A percentile compares a stretch with the other conserved stretches of the same genome.
Evolutionary conservation across 2,888 invertebrate species (phyloP).

Genomic region (Eremobia ochroleuca): DNA sequence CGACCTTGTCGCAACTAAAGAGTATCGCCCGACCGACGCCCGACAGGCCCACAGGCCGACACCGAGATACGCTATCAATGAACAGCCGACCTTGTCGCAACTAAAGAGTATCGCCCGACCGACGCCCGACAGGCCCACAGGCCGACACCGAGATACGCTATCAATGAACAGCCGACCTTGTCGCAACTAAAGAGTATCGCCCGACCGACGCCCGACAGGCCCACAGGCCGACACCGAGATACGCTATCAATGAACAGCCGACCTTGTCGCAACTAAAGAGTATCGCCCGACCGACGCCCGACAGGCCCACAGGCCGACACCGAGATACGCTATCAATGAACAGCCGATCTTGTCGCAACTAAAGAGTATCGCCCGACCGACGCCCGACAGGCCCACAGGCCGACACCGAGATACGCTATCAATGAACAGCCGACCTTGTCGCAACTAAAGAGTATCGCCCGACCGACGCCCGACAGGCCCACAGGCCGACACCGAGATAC

Average conservation of each 20-base stretch:
- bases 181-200: conserved; percentile 13
- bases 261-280: conserved; percentile 34
- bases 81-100: too few species aligned
- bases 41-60: background rate
- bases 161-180: too few species aligned
- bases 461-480: background rate
- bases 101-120: conserved; percentile 4
- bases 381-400: background rate
- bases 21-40: background rate
- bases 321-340: conserved; percentile 52
- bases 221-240: background rate
- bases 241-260: conserved; percentile 60
- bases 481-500: background rate
- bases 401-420: conserved; percentile 39
- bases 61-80: conserved; percentile 48
- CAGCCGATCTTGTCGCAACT: conserved; percentile 40
- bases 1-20: conserved; percentile 33
- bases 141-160: conserved; percentile 30
- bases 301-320: background rate
- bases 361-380: conserved; percentile 1
- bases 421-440: too few species aligned
- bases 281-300: background rate
- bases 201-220: background rate
- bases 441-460: conserved; percentile 10
- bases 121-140: background rate